Conservation (phyloP, 2,113 vertebrate species). For the Elephas maximus region DNA sequence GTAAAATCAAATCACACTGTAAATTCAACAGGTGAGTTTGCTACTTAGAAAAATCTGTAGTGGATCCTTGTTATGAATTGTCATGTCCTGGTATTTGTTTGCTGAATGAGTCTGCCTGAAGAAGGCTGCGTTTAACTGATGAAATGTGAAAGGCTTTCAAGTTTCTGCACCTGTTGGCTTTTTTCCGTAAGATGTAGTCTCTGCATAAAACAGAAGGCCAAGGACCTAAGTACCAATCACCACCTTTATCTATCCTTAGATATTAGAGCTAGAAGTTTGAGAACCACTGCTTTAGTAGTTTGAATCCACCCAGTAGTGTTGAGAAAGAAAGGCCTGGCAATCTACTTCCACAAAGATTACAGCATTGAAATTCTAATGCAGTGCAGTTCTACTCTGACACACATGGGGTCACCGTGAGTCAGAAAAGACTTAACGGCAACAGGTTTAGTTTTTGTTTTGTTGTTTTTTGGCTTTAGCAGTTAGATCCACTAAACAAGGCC, state of each 20-base stretch:
- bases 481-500: neutral
- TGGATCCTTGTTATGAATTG: neutral
- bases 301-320: neutral
- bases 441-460: neutral
- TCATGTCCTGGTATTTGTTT: neutral
- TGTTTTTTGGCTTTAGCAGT: neutral
- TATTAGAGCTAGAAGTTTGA: neutral
- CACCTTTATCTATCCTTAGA: neutral
- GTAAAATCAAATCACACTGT: neutral
- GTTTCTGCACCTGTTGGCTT: neutral
- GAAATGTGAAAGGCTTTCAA: neutral
- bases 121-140: neutral
- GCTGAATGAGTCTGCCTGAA: neutral
- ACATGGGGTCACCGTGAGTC: neutral
- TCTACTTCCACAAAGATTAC: neutral
- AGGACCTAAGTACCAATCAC: neutral
- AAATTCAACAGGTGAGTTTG: conserved; percentile 1
- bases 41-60: neutral
- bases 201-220: neutral
- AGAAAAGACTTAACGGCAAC: neutral
- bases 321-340: neutral
- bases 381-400: neutral
- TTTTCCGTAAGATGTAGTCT: neutral
- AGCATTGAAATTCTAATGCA: neutral
- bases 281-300: neutral